Evolutionary conservation across 2,797 vertebrate species (phyloP).

Genomic region (Anguilla megastoma): DNA sequence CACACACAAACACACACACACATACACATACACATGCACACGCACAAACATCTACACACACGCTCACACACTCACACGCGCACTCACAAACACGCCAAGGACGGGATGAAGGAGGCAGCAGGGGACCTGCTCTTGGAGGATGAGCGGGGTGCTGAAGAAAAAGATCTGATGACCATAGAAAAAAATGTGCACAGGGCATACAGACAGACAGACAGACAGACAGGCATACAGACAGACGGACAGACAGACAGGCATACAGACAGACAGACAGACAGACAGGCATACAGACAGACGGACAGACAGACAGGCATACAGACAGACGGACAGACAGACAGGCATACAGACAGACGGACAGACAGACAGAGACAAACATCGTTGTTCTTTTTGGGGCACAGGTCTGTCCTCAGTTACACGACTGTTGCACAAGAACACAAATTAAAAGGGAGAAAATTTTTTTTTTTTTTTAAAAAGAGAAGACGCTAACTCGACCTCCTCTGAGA

Average conservation of each 20-base stretch:
- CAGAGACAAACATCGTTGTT: neutral
- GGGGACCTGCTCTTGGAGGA: slow-evolving; percentile 46
- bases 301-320: no score
- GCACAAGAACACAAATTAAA: slow-evolving; percentile 52
- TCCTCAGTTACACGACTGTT: neutral
- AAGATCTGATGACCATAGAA: neutral
- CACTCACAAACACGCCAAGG: slow-evolving; percentile 65
- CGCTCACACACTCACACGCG: slow-evolving; percentile 34
- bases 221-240: no score
- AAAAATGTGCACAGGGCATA: neutral
- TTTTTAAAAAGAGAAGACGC: slow-evolving; percentile 19
- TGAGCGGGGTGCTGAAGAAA: slow-evolving; percentile 29
- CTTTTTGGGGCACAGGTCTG: neutral
- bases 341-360: neutral
- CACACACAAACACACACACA: no score
- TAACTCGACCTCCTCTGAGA: neutral
- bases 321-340: neutral
- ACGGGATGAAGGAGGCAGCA: slow-evolving; percentile 62
- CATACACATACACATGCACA: no score
- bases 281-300: neutral
- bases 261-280: neutral
- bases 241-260: neutral
- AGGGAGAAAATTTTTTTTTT: slow-evolving; percentile 32
- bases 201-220: neutral
- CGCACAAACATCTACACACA: neutral